These are phyloP conservation scores for Chrysogorgia sp. DNA, from an alignment of 92 coral and sea anemone species.

Conservation along the genomic window DNA sequence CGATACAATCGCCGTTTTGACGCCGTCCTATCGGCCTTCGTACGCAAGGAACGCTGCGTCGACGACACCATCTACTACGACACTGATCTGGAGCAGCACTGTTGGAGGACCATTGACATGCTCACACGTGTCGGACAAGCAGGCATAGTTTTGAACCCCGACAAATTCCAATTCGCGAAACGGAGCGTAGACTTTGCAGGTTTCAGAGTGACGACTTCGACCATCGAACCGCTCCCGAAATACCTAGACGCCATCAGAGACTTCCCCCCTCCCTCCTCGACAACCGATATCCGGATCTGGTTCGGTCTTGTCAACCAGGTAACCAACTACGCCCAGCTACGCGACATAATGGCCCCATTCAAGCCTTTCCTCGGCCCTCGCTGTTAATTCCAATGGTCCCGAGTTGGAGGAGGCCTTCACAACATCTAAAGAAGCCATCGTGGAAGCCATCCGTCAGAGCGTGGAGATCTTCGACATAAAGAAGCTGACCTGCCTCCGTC, in stretches of 20 bases:
- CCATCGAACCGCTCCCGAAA: slow-evolving; percentile 58
- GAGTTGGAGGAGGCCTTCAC: slow-evolving; percentile 45
- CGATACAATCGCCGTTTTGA: no score
- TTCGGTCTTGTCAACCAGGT: slow-evolving; percentile 47
- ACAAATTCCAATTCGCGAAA: slow-evolving; percentile 33
- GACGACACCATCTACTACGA: slow-evolving; percentile 33
- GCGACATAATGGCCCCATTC: slow-evolving; percentile 41
- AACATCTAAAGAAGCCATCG: slow-evolving; percentile 45
- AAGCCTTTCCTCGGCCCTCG: no score
- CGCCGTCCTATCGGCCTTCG: slow-evolving; percentile 43
- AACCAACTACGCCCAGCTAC: slow-evolving; percentile 34
- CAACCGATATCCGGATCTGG: slow-evolving; percentile 54
- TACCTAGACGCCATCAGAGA: slow-evolving; percentile 60
- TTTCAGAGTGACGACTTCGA: slow-evolving; percentile 39
- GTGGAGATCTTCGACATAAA: slow-evolving; percentile 41
- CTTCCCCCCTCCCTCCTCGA: slow-evolving; percentile 48
- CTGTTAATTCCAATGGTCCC: slow-evolving; percentile 9
- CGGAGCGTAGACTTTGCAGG: slow-evolving; percentile 57
- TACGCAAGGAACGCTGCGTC: slow-evolving; percentile 37
- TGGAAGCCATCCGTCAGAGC: slow-evolving; percentile 54
- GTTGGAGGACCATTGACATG: slow-evolving; percentile 45
- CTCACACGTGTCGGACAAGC: slow-evolving; percentile 30
- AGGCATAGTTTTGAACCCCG: slow-evolving; percentile 41
- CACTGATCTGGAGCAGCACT: slow-evolving; percentile 22
- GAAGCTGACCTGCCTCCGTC: slow-evolving; percentile 58